Percentiles rank a stretch among this genome's conserved stretches.
Evolutionary conservation across 2,888 invertebrate species (phyloP).

Genomic region (Sinhomidia bicolor): DNA sequence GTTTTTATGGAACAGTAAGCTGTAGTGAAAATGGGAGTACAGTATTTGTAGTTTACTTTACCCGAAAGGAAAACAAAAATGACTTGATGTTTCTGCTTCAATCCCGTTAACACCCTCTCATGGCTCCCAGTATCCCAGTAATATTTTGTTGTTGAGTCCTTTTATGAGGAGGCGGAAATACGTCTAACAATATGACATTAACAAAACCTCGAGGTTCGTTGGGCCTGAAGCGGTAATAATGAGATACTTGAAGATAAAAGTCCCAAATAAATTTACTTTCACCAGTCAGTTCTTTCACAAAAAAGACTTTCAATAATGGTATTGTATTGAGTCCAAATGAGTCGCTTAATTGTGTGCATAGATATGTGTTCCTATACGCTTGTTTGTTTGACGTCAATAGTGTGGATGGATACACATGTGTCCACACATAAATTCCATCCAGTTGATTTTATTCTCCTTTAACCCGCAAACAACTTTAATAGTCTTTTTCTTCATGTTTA

Average conservation of each 20-base stretch:
- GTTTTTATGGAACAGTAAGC: not conserved
- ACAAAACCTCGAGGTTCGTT: not conserved
- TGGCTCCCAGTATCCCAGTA: no score
- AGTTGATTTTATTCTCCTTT: no score
- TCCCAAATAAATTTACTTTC: not conserved
- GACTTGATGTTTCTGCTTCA: not conserved
- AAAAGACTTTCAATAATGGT: not conserved
- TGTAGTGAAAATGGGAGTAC: no score
- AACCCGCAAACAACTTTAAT: not conserved
- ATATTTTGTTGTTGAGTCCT: not conserved
- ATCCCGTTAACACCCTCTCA: not conserved
- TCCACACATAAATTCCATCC: not conserved
- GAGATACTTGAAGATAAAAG: not conserved
- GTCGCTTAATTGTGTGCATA: not conserved
- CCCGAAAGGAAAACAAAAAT: not conserved
- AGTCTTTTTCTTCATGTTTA: not conserved
- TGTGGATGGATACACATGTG: not conserved
- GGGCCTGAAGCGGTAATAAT: not conserved
- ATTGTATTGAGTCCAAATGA: not conserved
- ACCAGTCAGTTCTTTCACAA: not conserved
- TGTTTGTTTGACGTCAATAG: not conserved
- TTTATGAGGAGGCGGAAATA: not conserved
- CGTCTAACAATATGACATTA: not conserved
- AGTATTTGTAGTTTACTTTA: no score
- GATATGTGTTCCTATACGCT: not conserved